Base-by-base conservation (phyloP, 2,797 vertebrate species). In the Neosilurus hyrtlii region DNA sequence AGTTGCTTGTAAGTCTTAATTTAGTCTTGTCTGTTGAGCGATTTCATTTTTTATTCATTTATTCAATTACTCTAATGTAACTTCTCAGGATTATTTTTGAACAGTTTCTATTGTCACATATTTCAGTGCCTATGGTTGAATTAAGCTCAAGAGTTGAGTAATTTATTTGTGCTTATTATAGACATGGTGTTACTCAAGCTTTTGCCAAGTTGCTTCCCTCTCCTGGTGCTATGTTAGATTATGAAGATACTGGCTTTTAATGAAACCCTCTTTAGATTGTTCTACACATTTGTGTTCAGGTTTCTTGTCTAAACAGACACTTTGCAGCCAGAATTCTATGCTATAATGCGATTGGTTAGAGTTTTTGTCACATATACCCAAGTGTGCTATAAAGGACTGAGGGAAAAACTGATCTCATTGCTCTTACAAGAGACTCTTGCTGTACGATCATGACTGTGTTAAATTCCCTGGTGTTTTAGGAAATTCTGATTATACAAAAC, bases 1-100 rank as follows among this genome's bases (percentile, higher is more conserved):
- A 65, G 72, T 49, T 71, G 79, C 66, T 82, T 82, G 79, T 65
- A 54, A 43, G 49, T 24, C 74, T 56, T 66, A 37, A 22, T n/a
- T 54, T 22, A 16, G 49, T 72, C 67, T 59, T 26, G 76, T 51
- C 62, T n/a, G 11, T 18, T n/a, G 51, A 59, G 15, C 26, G 16
- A 24, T 26, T 73, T 73, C 54, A 14, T 10, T 30, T 30, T 77
- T 70, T 30, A 43, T 82, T 59, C 15, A 51, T 51, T 51, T 78
- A 62, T 43, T 77, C 7, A 65, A 2, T 62, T 51, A 11, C 1
- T 35, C 1, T 24, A 30, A 11, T 66, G 52, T 30, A 18, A 11
- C 16, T 61, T 20, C 35, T 20, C 11, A 37, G 14, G 61, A 52
- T 49, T 78, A 0, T 54, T n/a, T 52, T 74, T 56, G 26, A 24